Percentiles rank a stretch among this genome's conserved stretches.
phyloP scores from a whole-genome alignment of 2,888 invertebrate genomes.

The Dryomyza anilis region DNA sequence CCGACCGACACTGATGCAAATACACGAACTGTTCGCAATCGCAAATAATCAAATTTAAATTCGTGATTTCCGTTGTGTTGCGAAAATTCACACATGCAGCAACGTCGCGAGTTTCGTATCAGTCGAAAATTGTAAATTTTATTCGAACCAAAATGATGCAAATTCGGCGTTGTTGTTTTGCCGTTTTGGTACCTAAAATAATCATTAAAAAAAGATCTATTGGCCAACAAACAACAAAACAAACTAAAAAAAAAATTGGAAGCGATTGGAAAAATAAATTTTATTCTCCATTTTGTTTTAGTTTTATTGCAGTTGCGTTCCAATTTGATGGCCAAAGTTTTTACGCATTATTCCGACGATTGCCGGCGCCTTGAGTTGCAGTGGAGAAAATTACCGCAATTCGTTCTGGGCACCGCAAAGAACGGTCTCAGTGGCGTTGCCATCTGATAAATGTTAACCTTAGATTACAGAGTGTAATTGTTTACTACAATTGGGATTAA shows the following conservation, averaged over 20 bases:
- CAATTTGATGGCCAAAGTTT: constrained; percentile 8
- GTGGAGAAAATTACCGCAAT: not conserved
- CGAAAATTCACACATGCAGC: too few relatives aligned
- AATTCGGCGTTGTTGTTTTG: too few relatives aligned
- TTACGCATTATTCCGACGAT: constrained; percentile 17
- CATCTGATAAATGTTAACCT: not conserved
- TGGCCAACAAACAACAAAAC: not conserved
- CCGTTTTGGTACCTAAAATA: not conserved
- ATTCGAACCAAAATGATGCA: not conserved
- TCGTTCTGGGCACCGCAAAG: not conserved
- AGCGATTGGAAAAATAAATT: constrained; percentile 7
- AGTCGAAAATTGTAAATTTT: not conserved
- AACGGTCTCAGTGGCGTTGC: not conserved
- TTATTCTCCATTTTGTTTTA: not conserved
- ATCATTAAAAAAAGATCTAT: constrained; percentile 7
- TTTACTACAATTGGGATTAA: too few relatives aligned
- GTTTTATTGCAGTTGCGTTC: constrained; percentile 6
- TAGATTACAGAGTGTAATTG: too few relatives aligned
- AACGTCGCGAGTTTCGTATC: not conserved
- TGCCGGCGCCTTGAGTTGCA: not conserved
- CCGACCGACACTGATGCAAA: too few relatives aligned
- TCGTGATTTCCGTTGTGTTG: constrained; percentile 30
- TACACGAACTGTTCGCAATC: too few relatives aligned
- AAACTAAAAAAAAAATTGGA: not conserved
- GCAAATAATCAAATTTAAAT: constrained; percentile 34